phyloP scores from a whole-genome alignment of 2,797 vertebrate species.

The Hypotaenidia philippensis region DNA sequence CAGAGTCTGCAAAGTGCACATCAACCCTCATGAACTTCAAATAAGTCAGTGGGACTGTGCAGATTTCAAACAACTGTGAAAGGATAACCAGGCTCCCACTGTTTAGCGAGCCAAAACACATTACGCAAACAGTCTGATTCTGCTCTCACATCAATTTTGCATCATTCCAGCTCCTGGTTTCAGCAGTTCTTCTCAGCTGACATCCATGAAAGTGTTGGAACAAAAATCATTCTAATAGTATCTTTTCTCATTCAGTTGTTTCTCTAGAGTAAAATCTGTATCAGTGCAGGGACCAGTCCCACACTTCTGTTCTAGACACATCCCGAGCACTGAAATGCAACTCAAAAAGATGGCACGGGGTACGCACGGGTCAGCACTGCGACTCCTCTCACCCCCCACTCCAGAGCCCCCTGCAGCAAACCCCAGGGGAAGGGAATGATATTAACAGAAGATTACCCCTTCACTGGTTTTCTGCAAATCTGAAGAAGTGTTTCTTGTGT shows the following conservation, averaged over 20 bases:
- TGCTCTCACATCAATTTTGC: slow-evolving; percentile 48
- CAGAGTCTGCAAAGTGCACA: neutral
- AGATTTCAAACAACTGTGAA: neutral
- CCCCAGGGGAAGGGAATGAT: neutral
- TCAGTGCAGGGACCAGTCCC: neutral
- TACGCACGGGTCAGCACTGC: neutral
- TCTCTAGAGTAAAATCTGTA: neutral
- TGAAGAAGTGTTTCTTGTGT: slow-evolving; percentile 89
- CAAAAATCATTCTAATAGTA: slow-evolving; percentile 24
- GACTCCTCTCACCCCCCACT: neutral
- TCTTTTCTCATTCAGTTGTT: neutral
- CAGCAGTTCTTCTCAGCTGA: slow-evolving; percentile 39
- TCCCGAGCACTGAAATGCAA: neutral
- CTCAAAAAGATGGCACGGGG: rapidly evolving
- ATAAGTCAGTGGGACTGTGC: neutral
- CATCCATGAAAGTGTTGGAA: neutral
- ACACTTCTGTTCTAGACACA: neutral
- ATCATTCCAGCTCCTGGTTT: slow-evolving; percentile 29
- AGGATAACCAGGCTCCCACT: neutral
- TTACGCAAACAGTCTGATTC: slow-evolving; percentile 18
- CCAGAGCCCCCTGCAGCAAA: neutral
- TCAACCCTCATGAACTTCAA: neutral
- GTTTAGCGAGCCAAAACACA: neutral
- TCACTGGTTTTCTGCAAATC: slow-evolving; percentile 91
- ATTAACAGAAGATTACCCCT: slow-evolving; percentile 80